A percentile compares a stretch with the other conserved stretches of the same genome.
Conservation (phyloP, 2,888 invertebrate species). For the Ligdia adustata region DNA sequence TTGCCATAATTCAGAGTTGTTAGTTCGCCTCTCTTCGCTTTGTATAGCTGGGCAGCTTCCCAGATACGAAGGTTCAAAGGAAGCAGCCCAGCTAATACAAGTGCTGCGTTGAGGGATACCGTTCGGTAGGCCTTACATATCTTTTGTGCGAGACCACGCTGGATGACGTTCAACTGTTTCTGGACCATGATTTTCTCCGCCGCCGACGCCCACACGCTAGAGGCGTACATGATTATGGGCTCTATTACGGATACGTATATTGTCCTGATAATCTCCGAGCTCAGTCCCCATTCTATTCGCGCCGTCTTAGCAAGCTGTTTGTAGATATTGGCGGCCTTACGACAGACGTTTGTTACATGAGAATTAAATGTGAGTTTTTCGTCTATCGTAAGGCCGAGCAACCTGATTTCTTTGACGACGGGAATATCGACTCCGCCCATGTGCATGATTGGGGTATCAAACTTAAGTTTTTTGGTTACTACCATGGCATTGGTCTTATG, state of each 20-base stretch:
- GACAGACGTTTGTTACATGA: background rate
- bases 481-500: background rate
- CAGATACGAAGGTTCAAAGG: conserved; percentile 18
- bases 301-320: background rate
- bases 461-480: background rate
- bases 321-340: background rate
- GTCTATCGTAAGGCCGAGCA: conserved; percentile 1
- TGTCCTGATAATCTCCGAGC: background rate
- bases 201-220: background rate
- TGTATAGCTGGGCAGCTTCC: conserved; percentile 13
- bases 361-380: background rate
- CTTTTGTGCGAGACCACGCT: too few species aligned
- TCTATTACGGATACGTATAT: conserved; percentile 1
- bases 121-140: conserved; percentile 1
- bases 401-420: background rate
- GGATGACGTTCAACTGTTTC: background rate
- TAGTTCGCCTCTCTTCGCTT: conserved; percentile 6
- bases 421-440: too few species aligned
- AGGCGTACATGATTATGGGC: background rate
- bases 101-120: background rate
- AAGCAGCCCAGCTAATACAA: conserved; percentile 7
- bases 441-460: too few species aligned
- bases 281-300: background rate
- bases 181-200: background rate
- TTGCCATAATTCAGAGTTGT: background rate